Percentiles rank a stretch among this genome's conserved stretches.
These are phyloP conservation scores for Ceratoteleas bidentatus DNA, from an alignment of 1,140 invertebrate genomes.

Conservation along the genomic window DNA sequence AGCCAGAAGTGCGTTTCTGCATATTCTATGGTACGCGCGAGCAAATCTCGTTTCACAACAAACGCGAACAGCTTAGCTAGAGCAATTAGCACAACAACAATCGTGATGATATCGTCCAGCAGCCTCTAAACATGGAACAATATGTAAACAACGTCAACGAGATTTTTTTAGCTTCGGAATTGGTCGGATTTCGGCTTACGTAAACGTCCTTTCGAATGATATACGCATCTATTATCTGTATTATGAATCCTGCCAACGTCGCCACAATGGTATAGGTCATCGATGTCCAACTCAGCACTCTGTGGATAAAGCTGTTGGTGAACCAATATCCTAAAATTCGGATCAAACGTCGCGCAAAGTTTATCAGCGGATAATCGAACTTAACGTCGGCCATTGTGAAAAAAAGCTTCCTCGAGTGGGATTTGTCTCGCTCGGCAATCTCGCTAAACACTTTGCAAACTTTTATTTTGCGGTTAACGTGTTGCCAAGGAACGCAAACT, in stretches of 20 bases:
- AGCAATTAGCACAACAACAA: too few relatives aligned
- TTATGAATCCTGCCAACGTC: neutral
- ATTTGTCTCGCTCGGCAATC: neutral
- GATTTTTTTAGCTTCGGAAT: neutral
- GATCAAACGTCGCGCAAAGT: slow-evolving; percentile 5
- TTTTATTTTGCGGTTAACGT: neutral
- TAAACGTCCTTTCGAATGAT: neutral
- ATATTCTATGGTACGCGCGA: too few relatives aligned
- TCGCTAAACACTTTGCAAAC: neutral
- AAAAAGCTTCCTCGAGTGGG: neutral
- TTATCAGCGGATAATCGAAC: slow-evolving; percentile 1
- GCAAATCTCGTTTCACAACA: too few relatives aligned
- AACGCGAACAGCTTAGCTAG: too few relatives aligned
- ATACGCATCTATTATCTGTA: slow-evolving; percentile 1
- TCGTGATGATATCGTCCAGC: too few relatives aligned
- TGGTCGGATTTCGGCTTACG: neutral
- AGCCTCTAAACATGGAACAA: neutral
- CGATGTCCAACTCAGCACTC: neutral
- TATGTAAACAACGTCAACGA: neutral
- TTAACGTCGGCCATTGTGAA: neutral
- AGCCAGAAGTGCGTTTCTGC: too few relatives aligned
- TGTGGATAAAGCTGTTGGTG: slow-evolving; percentile 1
- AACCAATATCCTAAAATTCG: slow-evolving; percentile 4
- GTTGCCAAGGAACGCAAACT: neutral
- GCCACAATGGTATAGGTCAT: neutral